Conservation (phyloP, 1,140 invertebrate species). For the Apocrypta bakeri region DNA sequence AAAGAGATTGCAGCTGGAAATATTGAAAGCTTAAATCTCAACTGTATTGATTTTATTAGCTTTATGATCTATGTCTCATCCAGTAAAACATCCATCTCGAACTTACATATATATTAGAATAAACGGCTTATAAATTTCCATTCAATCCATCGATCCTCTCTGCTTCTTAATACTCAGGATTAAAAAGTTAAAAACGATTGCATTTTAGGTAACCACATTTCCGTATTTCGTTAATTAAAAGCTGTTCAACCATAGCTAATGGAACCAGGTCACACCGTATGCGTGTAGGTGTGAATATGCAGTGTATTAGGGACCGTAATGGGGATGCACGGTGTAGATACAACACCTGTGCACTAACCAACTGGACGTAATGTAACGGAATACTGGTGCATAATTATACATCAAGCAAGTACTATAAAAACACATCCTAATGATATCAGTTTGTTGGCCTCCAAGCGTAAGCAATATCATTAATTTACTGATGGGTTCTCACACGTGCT, state of each 20-base stretch:
- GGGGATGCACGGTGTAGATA: not conserved
- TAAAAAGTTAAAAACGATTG: too few relatives aligned
- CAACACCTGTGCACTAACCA: not conserved
- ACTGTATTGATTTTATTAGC: conserved; percentile 49
- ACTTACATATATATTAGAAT: too few relatives aligned
- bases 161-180: too few relatives aligned
- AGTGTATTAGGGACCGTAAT: not conserved
- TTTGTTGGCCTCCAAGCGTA: not conserved
- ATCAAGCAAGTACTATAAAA: not conserved
- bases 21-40: conserved; percentile 48
- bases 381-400: conserved; percentile 16
- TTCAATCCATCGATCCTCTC: too few relatives aligned
- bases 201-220: not conserved
- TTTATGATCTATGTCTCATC: too few relatives aligned
- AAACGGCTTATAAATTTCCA: too few relatives aligned
- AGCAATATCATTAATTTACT: not conserved
- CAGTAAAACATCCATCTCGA: too few relatives aligned
- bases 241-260: not conserved
- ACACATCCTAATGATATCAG: conserved; percentile 1
- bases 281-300: not conserved
- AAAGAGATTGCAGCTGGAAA: conserved; percentile 29
- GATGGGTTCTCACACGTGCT: too few relatives aligned
- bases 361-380: conserved; percentile 14
- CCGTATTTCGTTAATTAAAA: conserved; percentile 27
- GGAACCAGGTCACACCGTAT: not conserved